Base-by-base conservation (phyloP, 1,140 invertebrate species). In the Colletes gigas region DNA sequence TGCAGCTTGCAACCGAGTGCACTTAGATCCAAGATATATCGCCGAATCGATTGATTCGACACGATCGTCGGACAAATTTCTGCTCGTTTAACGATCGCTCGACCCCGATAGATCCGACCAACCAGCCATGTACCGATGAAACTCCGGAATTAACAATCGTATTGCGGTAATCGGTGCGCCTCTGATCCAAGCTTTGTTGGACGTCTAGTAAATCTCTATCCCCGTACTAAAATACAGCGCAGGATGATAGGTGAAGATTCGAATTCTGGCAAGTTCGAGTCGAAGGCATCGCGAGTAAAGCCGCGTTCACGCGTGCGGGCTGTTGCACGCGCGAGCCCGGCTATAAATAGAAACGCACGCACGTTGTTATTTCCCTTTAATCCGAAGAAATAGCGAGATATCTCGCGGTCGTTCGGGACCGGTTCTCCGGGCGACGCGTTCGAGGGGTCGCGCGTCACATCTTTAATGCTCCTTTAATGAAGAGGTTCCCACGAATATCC, bases 401-500 rank as follows among this genome's bases (percentile, higher is more conserved):
- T 70, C 71, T 54, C 54, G 66, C 54, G 19, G 75, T 59, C 47
- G 71, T 74, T 21, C 55, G 41, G 50, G 79, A 82, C 83, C 84
- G 84, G 83, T 86, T 47, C 44, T 85, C 78, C 72, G 54, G 59
- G 62, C 54, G 57, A 63, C 67, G 65, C 71, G 39, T 63, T 57
- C 81, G 15, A 50, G 21, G 41, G 19, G 12, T n/a, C 57, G 52
- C 72, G 19, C 74, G 69, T 50, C 75, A 12, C 54, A 54, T 63
- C 68, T 55, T 83, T 76, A 75, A 83, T 63, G 66, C 68, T 63
- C 44, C 55, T 79, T 79, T 86, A 86, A 86, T 85, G 62, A 83
- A 86, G 57, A 75, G 72, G 44, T 83, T 86, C 83, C 68, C 80
- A 85, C 85, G 74, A 78, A 82, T 79, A 83, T 85, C 67, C 83